Evolutionary conservation across 2,113 vertebrate genomes (phyloP).

Genomic region (Gobio gobio): DNA sequence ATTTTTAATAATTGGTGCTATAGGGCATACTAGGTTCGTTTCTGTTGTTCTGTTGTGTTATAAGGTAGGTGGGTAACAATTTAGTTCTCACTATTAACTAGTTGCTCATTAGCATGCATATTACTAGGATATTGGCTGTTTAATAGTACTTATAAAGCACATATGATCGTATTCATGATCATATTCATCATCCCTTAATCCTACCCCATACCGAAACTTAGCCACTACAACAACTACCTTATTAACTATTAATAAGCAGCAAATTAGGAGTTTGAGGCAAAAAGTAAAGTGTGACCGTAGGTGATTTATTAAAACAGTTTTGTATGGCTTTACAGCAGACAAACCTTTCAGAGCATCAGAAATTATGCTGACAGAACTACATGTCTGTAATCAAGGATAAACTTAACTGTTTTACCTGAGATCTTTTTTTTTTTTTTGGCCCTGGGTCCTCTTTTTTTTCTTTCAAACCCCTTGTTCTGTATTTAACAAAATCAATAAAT

Average conservation of each 20-base stretch:
- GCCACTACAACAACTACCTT: no score
- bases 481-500: not conserved
- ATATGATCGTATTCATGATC: no score
- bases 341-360: not conserved
- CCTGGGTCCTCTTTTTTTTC: constrained; percentile 7
- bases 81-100: no score
- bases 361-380: not conserved
- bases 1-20: not conserved
- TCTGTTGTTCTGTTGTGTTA: not conserved
- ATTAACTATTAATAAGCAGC: no score
- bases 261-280: no score
- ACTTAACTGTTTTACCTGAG: not conserved
- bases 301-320: not conserved
- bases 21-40: not conserved
- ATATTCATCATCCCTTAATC: no score
- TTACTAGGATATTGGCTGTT: no score
- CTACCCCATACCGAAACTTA: no score
- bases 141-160: no score
- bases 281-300: no score
- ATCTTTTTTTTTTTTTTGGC: not conserved
- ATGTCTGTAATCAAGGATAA: not conserved
- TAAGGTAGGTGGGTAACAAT: not conserved
- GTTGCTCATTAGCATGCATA: no score
- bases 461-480: not conserved
- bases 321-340: not conserved